phyloP scores from a whole-genome alignment of 1,140 invertebrate species.

The Pseudoatta argentina region DNA sequence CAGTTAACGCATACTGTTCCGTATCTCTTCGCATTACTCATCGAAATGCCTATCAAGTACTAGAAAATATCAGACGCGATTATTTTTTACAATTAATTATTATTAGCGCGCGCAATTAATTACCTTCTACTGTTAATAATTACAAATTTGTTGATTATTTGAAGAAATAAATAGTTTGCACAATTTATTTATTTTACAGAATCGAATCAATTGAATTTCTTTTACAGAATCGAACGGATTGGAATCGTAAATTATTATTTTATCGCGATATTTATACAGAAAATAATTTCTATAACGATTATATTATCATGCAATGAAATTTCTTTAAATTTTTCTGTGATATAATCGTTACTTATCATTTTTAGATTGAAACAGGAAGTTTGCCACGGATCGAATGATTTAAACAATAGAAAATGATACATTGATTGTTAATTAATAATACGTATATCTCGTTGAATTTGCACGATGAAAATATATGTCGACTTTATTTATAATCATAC shows the following conservation, averaged over 20 bases:
- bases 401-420: slow-evolving; percentile 3
- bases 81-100: not conserved
- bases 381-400: not conserved
- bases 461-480: not conserved
- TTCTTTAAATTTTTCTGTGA: not conserved
- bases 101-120: not conserved
- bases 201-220: not conserved
- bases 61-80: not conserved
- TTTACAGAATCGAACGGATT: not conserved
- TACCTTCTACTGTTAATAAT: not conserved
- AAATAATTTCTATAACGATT: not conserved
- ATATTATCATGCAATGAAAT: not conserved
- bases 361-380: not conserved
- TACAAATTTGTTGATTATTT: not conserved
- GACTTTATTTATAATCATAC: slow-evolving; percentile 4
- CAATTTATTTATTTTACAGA: not conserved
- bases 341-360: not conserved
- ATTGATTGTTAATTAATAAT: slow-evolving; percentile 4
- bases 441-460: slow-evolving; percentile 8
- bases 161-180: not conserved
- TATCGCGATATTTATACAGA: not conserved
- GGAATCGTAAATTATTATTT: not conserved
- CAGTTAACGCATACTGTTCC: not conserved
- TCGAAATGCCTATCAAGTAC: not conserved
- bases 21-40: not conserved